phyloP scores from a whole-genome alignment of 2,797 vertebrate species.

The Acipenser oxyrinchus region DNA sequence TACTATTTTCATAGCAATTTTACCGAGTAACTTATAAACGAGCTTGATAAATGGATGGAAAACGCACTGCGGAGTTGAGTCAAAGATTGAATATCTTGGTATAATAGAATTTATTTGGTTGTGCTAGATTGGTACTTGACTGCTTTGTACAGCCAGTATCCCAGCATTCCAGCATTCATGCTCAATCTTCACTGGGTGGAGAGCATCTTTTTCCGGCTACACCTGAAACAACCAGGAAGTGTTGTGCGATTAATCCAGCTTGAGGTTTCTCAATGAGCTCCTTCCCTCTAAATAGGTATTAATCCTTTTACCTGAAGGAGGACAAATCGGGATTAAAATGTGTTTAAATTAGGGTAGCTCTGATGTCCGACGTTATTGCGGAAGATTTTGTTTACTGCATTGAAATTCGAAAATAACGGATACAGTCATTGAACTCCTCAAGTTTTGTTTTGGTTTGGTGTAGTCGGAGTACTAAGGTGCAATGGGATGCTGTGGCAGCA shows the following conservation, averaged over 20 bases:
- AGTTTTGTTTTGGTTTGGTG: conserved; percentile 46
- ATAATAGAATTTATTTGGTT: no score
- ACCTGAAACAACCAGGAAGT: conserved; percentile 64
- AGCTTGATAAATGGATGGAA: no score
- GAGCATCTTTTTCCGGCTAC: conserved; percentile 44
- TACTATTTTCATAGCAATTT: no score
- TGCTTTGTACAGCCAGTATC: conserved; percentile 14
- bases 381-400: no score
- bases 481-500: conserved; percentile 73
- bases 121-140: no score
- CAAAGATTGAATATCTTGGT: no score
- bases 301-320: conserved; percentile 45
- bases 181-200: no score
- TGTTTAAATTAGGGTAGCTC: conserved; percentile 22
- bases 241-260: conserved; percentile 44
- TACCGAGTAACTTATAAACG: no score
- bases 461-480: conserved; percentile 35
- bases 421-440: conserved; percentile 11
- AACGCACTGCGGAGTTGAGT: no score
- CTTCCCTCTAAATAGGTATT: conserved; percentile 31
- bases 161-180: conserved; percentile 16
- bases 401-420: no score
- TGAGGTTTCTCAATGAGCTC: no score
- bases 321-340: conserved; percentile 34
- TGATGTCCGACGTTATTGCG: no score